These are phyloP conservation scores for Hirudinaria manillensis DNA, from an alignment of 2,888 invertebrate species.

Conservation along the genomic window DNA sequence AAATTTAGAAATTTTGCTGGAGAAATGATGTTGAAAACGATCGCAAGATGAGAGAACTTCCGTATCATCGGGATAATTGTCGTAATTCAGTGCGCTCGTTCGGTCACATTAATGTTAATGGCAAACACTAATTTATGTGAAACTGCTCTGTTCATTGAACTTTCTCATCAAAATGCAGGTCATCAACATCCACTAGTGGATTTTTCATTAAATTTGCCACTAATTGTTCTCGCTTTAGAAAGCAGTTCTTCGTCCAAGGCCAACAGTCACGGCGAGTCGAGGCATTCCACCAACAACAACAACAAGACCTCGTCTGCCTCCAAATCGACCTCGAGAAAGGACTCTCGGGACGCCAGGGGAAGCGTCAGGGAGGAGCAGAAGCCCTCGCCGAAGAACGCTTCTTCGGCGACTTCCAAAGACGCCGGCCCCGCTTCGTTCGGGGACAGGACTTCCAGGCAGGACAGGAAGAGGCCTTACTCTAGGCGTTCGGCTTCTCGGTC, in stretches of 20 bases:
- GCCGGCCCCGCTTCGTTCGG: neutral
- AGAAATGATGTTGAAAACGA: no score
- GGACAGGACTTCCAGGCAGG: neutral
- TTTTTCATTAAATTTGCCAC: no score
- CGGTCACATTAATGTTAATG: no score
- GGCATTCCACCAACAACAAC: conserved; percentile 15
- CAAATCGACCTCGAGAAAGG: neutral
- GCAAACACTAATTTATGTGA: no score
- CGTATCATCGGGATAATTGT: no score
- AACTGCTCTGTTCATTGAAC: no score
- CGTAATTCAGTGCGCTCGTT: no score
- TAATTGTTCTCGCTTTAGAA: neutral
- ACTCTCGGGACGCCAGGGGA: neutral
- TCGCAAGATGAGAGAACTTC: no score
- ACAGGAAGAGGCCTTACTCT: conserved; percentile 11
- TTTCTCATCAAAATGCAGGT: no score
- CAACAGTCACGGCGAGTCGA: conserved; percentile 1
- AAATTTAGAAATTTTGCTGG: no score
- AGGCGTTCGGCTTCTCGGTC: conserved; percentile 4
- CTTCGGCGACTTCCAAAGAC: neutral
- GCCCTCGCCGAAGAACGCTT: neutral
- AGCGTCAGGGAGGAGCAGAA: neutral
- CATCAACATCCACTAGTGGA: no score
- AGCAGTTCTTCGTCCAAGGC: conserved; percentile 10
- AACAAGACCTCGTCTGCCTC: neutral